Percentiles rank a stretch among this genome's conserved stretches.
Evolutionary conservation across 2,113 vertebrate genomes (phyloP).

Genomic region (Eira barbara): DNA sequence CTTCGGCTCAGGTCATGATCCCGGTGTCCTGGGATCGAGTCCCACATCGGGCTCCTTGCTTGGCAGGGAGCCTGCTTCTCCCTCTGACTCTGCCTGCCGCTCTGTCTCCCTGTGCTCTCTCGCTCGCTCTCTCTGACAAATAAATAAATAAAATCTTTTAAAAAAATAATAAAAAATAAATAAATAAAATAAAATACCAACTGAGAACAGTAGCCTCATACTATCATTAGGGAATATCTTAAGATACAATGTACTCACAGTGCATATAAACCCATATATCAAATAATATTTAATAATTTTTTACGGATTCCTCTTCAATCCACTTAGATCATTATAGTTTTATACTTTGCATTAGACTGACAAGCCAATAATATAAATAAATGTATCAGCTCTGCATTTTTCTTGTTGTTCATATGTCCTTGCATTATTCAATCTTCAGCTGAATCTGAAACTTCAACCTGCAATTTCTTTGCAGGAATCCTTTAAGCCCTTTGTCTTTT

Average conservation of each 20-base stretch:
- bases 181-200: conserved; percentile 35
- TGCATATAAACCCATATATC: background rate
- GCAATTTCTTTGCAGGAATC: background rate
- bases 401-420: background rate
- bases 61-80: no score
- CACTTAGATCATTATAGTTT: background rate
- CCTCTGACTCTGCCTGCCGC: no score
- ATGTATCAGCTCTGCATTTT: background rate
- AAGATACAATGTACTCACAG: background rate
- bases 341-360: background rate
- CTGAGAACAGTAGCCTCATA: background rate
- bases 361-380: background rate
- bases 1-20: no score
- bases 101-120: no score
- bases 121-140: no score
- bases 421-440: background rate
- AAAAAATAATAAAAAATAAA: no score
- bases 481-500: background rate
- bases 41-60: no score
- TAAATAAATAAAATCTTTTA: no score
- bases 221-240: background rate
- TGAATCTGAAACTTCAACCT: background rate
- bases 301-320: background rate
- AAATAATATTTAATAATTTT: background rate
- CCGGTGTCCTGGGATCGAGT: no score